Percentiles rank a stretch among this genome's conserved stretches.
These are phyloP conservation scores for Acronicta aceris DNA, from an alignment of 2,888 invertebrate species.

Conservation along the genomic window DNA sequence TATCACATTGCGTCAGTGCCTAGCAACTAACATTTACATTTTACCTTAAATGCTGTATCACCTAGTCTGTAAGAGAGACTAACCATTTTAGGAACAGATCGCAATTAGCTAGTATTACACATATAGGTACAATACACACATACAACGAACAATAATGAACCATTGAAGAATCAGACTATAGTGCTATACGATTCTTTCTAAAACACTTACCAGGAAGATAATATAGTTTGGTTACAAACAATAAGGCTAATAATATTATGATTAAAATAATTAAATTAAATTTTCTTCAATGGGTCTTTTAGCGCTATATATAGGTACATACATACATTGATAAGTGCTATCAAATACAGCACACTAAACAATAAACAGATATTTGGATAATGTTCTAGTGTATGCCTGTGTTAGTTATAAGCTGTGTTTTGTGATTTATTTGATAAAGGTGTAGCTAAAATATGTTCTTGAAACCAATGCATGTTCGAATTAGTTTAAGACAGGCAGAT, in stretches of 20 bases:
- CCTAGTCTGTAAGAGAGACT: slow-evolving; percentile 70
- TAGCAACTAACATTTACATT: slow-evolving; percentile 36
- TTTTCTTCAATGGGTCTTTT: slow-evolving; percentile 53
- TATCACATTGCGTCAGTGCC: slow-evolving; percentile 38
- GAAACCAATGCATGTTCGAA: slow-evolving; percentile 26
- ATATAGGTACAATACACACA: slow-evolving; percentile 69
- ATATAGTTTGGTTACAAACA: neutral
- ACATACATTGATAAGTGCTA: slow-evolving; percentile 56
- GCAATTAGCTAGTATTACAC: slow-evolving; percentile 74
- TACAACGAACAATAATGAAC: slow-evolving; percentile 61
- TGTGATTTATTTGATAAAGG: slow-evolving; percentile 52
- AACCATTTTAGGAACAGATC: slow-evolving; percentile 89
- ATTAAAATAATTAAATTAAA: neutral
- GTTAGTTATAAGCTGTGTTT: slow-evolving; percentile 60
- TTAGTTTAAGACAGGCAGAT: neutral
- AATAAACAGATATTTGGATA: slow-evolving; percentile 50
- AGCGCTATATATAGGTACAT: slow-evolving; percentile 50
- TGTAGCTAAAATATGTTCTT: slow-evolving; percentile 55
- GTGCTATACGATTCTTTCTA: neutral
- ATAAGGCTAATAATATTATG: neutral
- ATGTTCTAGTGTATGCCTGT: slow-evolving; percentile 49
- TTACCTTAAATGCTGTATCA: slow-evolving; percentile 56
- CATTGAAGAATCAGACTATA: slow-evolving; percentile 56
- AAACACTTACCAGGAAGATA: slow-evolving; percentile 12
- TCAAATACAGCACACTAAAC: slow-evolving; percentile 51